Percentiles rank a stretch among this genome's conserved stretches.
Conservation (phyloP, 2,797 vertebrate species). For the Tiaroga cobitis region DNA sequence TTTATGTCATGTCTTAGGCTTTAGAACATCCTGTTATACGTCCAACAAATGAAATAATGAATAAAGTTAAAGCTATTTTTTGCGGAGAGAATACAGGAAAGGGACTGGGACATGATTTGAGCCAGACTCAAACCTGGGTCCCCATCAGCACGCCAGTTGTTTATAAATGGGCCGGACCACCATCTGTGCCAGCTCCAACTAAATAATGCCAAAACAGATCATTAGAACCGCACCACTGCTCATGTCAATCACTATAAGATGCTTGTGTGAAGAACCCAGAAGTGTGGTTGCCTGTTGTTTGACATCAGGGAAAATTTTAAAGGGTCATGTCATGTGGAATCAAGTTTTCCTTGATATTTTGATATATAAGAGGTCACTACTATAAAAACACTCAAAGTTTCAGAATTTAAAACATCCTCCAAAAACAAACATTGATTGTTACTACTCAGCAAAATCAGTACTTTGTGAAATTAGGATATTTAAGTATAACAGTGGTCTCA, state of each 20-base stretch:
- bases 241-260: background rate
- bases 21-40: background rate
- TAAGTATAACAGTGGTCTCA: background rate
- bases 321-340: background rate
- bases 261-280: background rate
- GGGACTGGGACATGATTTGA: background rate
- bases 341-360: background rate
- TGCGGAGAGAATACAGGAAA: background rate
- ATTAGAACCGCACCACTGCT: background rate
- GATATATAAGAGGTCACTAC: background rate
- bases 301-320: background rate
- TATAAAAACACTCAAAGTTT: background rate
- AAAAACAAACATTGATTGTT: slow-evolving; percentile 1
- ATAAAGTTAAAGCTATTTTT: background rate
- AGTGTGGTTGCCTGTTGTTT: slow-evolving; percentile 4
- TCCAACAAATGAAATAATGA: background rate
- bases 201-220: background rate
- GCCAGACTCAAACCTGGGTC: background rate
- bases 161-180: background rate
- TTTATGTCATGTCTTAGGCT: background rate
- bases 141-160: background rate
- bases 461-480: background rate
- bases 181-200: background rate
- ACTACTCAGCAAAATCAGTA: background rate
- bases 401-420: background rate